phyloP scores from a whole-genome alignment of 2,888 invertebrate genomes.

The Nomada fabriciana region DNA sequence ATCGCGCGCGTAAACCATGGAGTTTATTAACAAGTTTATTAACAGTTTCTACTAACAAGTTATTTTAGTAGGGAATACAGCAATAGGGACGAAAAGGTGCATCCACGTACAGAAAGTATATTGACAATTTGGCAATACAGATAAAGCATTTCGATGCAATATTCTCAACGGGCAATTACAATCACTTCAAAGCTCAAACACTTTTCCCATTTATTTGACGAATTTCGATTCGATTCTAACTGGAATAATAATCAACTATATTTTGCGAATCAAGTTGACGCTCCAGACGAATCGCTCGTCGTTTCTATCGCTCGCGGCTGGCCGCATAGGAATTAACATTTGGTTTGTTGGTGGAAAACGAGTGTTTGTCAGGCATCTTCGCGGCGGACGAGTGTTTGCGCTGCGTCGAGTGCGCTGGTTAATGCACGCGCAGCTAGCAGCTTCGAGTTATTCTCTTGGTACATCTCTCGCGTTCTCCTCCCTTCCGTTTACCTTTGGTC shows the following conservation, averaged over 20 bases:
- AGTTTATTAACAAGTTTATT: too few species aligned
- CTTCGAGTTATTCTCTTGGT: conserved; percentile 47
- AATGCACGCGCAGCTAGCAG: conserved; percentile 59
- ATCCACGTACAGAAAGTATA: too few species aligned
- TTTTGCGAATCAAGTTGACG: background rate
- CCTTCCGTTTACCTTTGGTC: conserved; percentile 20
- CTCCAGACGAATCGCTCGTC: background rate
- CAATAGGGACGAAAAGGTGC: too few species aligned
- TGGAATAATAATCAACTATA: too few species aligned
- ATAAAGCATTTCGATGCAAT: too few species aligned
- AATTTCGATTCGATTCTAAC: too few species aligned
- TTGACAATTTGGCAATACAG: too few species aligned
- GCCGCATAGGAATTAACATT: conserved; percentile 49
- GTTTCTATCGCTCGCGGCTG: conserved; percentile 14
- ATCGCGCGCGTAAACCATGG: conserved; percentile 1
- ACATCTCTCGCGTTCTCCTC: conserved; percentile 19
- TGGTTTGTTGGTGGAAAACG: conserved; percentile 53
- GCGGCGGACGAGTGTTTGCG: conserved; percentile 62
- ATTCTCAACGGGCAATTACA: too few species aligned
- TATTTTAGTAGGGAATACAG: too few species aligned
- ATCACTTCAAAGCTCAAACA: too few species aligned
- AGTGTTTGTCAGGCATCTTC: conserved; percentile 66
- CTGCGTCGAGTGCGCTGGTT: conserved; percentile 59
- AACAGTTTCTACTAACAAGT: too few species aligned
- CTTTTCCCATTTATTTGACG: too few species aligned